phyloP scores from a whole-genome alignment of 2,888 invertebrate species.

The Metellina segmentata region DNA sequence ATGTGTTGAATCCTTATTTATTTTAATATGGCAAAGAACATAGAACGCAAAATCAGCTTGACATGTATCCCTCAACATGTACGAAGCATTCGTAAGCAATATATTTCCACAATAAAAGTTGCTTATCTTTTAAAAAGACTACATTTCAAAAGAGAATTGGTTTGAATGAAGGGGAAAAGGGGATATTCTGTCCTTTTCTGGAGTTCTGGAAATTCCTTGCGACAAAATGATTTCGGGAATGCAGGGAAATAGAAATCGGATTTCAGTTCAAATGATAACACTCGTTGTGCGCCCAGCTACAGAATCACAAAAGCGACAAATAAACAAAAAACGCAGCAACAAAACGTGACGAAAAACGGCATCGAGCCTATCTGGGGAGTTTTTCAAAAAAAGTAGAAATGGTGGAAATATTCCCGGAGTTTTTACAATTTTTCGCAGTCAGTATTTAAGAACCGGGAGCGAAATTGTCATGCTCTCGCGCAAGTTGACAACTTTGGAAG shows the following conservation, averaged over 20 bases:
- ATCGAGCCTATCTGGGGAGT: not conserved
- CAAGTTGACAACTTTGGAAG: slow-evolving; percentile 40
- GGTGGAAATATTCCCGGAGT: not conserved
- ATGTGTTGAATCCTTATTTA: not conserved
- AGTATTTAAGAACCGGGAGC: slow-evolving; percentile 34
- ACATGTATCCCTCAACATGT: too few relatives aligned
- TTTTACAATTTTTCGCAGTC: not conserved
- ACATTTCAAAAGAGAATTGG: not conserved
- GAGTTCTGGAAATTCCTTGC: not conserved
- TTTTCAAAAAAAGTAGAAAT: not conserved
- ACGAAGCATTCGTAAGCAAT: too few relatives aligned
- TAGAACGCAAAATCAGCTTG: too few relatives aligned
- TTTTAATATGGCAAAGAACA: not conserved
- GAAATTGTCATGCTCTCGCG: slow-evolving; percentile 37
- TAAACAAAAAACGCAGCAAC: not conserved
- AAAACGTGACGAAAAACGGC: not conserved
- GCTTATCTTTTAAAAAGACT: too few relatives aligned
- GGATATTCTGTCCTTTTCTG: not conserved
- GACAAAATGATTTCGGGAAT: not conserved
- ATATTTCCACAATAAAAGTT: too few relatives aligned
- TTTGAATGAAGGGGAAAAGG: not conserved
- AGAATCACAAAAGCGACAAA: not conserved
- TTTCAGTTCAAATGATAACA: not conserved
- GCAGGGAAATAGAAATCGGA: not conserved
- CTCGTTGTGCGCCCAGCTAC: not conserved